Evolutionary conservation across 2,888 invertebrate species (phyloP), one percentile per base, ranked within the genome.

Genomic region (Drosophila longiperda): DNA sequence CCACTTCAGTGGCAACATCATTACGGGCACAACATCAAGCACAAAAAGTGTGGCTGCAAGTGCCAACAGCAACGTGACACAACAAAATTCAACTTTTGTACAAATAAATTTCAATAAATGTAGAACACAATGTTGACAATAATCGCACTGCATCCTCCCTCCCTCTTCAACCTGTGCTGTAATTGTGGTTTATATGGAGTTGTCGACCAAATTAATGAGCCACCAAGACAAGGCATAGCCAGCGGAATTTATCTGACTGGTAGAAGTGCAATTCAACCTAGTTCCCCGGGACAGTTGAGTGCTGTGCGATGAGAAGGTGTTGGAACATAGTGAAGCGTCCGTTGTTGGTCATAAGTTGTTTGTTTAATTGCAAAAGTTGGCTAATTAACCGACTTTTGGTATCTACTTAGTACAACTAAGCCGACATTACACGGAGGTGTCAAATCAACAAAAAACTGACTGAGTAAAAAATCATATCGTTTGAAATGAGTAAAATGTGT

Each of bases 61-160:
- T 36, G 62, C 45, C 50, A 53, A 48, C 64, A 61, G 38, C 73
- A 70, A 66, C 66, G 70, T 45, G 70, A 32, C 61, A 53, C 60
- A 69, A 65, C 70, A 71, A 67, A 82, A 74, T 64, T 70, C 75
- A 66, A 74, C 84, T 74, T 68, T 29, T 54, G 49, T 61, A 54
- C 85, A 78, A 78, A 76, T 84, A 77, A 71, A 63, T 73, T 88
- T 73, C 83, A 88, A 90, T 89, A 87, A 85, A 74, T 84, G 87
- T 79, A 82, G 87, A 73, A 84, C 77, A 75, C 71, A 78, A 66
- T 54, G 80, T 52, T 64, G 61, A 66, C 83, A 76, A 49, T 6
- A 29, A 29, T 6, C 29, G 29, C 29, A 6, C 29, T 29, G 29
- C 48, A 59, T 33, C 40, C n/a, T 9, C 23, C 3, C 20, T 12